Percentiles rank a stretch among this genome's conserved stretches.
Conservation (phyloP, 2,888 invertebrate genomes). For the Andrena bicolor region DNA sequence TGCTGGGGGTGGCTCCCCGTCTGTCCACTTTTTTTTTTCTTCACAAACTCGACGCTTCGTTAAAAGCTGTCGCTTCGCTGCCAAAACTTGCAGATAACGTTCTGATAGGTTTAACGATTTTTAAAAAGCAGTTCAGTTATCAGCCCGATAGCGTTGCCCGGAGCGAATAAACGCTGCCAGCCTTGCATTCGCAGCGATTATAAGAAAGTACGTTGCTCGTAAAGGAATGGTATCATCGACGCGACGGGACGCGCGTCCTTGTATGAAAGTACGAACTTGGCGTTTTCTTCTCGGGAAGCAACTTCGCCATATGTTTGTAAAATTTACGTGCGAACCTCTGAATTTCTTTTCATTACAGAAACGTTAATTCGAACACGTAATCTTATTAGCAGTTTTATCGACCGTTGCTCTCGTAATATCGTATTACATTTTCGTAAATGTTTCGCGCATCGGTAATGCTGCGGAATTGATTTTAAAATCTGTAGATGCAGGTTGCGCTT, state of each 20-base stretch:
- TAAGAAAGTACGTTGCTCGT: conserved; percentile 11
- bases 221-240: conserved; percentile 9
- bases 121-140: conserved; percentile 27
- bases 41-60: neutral
- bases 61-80: neutral
- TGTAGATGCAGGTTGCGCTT: neutral
- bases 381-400: neutral
- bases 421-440: neutral
- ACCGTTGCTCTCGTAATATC: neutral
- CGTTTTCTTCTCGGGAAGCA: conserved; percentile 6
- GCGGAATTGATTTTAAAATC: neutral
- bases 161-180: neutral
- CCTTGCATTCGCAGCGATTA: conserved; percentile 10
- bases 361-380: neutral
- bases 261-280: conserved; percentile 18
- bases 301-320: conserved; percentile 1
- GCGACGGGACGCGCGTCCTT: conserved; percentile 11
- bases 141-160: conserved; percentile 1
- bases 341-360: neutral
- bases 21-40: conserved; percentile 8
- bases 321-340: neutral
- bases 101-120: neutral
- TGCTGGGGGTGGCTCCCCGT: neutral
- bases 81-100: neutral
- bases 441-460: neutral